Base-by-base conservation (phyloP, 1,140 invertebrate species). In the Xylocopa sonorina region DNA sequence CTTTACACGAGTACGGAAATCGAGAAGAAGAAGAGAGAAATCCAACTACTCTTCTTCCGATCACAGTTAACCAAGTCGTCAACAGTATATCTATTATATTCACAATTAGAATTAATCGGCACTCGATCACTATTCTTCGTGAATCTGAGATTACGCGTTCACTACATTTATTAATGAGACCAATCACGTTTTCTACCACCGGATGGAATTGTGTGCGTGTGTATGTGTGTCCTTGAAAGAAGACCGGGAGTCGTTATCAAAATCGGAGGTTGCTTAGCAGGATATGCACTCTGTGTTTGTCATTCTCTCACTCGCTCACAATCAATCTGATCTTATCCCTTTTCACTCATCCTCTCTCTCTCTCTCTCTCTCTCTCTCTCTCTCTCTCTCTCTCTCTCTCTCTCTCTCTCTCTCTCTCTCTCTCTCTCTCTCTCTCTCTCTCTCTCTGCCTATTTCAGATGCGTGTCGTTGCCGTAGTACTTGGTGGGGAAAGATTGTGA, bases 401-500 rank as follows among this genome's bases (percentile, higher is more conserved):
- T 64, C 67, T 21, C 83, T 71, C 48, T 21, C 76, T n/a, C 62
- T 62, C 76, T 41, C 50, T 48, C 83, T 55, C 41, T 29, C 80
- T 29, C 74, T 72, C 66, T 58, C 71, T 69, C 29, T 67, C 69
- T 46, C 60, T 60, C 64, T 55, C 51, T 50, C 68, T 78, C 60
- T 73, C 51, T 81, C 73, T 58, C 9, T 38, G 3, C 9, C 9
- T 78, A 64, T 75, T 86, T 74, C 57, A 85, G 76, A 84, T 87
- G 80, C 71, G 81, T 83, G 82, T 87, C 75, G 81, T 82, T 67
- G 82, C 74, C 87, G 72, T 77, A 68, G 76, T 64, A 21, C 48
- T 55, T 69, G 73, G 87, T 84, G 88, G 88, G 89, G 89, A 86
- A 84, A 88, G 85, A 88, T 92, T 90, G 89, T 92, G 91, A 93